These are phyloP conservation scores for Phlogophora meticulosa DNA, from an alignment of 2,888 invertebrate species.

Conservation along the genomic window DNA sequence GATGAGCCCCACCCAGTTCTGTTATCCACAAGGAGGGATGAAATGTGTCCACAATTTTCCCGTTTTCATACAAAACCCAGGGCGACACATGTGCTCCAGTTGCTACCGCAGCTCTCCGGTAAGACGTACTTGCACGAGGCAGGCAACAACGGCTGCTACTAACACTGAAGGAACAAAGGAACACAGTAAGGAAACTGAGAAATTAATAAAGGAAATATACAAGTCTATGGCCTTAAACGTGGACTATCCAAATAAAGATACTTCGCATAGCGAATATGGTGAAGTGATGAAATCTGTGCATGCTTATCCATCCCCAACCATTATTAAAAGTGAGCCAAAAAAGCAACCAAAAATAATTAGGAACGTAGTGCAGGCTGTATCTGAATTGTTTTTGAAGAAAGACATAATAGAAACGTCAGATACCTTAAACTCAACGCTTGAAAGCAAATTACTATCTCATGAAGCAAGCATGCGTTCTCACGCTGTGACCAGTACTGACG, in stretches of 20 bases:
- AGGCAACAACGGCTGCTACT: conserved; percentile 74
- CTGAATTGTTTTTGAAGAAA: conserved; percentile 70
- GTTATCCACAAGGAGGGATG: conserved; percentile 65
- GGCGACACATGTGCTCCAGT: conserved; percentile 71
- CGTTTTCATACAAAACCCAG: conserved; percentile 76
- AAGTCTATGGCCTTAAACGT: conserved; percentile 81
- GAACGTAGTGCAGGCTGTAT: conserved; percentile 62
- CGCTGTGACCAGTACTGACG: conserved; percentile 41
- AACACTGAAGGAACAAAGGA: conserved; percentile 75
- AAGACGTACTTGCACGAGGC: conserved; percentile 48
- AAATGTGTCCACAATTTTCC: conserved; percentile 81
- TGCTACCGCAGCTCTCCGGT: conserved; percentile 70
- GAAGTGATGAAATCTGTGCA: conserved; percentile 53
- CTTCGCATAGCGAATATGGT: conserved; percentile 70
- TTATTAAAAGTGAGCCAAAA: conserved; percentile 41
- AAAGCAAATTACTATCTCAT: conserved; percentile 57
- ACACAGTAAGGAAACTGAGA: conserved; percentile 79
- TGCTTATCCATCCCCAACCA: conserved; percentile 23
- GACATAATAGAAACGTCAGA: conserved; percentile 65
- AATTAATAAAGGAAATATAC: conserved; percentile 86
- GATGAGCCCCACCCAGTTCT: conserved; percentile 67
- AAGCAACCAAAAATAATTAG: conserved; percentile 51
- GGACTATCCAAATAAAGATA: conserved; percentile 73
- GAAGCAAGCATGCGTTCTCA: conserved; percentile 50
- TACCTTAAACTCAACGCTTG: conserved; percentile 53